Evolutionary conservation across 2,113 vertebrate genomes (phyloP).

Genomic region (Prunella himalayana): DNA sequence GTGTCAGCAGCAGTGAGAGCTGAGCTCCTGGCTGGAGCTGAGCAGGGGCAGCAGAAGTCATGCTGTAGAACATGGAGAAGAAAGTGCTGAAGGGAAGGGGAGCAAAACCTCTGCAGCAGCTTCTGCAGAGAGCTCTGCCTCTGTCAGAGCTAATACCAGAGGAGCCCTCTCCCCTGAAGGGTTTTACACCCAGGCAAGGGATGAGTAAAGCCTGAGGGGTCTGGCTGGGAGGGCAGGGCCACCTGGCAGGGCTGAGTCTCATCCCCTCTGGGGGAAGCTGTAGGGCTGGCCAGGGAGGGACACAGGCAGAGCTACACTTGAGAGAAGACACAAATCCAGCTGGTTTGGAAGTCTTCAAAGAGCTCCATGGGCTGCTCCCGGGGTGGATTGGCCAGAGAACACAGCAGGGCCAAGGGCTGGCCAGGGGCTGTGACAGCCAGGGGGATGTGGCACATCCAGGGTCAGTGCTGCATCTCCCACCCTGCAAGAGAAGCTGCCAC

Average conservation of each 20-base stretch:
- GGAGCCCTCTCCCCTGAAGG: not conserved
- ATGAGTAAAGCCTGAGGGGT: not conserved
- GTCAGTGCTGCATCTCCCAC: not conserved
- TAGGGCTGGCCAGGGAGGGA: not conserved
- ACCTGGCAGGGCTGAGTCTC: not conserved
- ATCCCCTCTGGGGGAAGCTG: not conserved
- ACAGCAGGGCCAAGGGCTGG: not conserved
- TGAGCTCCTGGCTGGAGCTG: not conserved
- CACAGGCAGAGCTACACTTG: not conserved
- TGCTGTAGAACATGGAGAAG: not conserved
- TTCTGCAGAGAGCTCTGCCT: not conserved
- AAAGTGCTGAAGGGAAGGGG: not conserved
- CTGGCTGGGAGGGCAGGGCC: not conserved
- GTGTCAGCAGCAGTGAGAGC: not conserved
- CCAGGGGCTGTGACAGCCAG: not conserved
- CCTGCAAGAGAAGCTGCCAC: not conserved
- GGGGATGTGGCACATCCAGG: accelerated
- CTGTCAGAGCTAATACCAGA: not conserved
- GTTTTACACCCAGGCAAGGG: not conserved
- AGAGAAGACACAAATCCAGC: not conserved
- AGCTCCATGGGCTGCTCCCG: accelerated
- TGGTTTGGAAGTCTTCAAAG: not conserved
- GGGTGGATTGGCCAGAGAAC: not conserved
- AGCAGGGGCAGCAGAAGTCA: not conserved
- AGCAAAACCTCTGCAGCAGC: not conserved